These are phyloP conservation scores for Philypnodon macrostomus DNA, from an alignment of 2,797 vertebrate species.

Conservation along the genomic window DNA sequence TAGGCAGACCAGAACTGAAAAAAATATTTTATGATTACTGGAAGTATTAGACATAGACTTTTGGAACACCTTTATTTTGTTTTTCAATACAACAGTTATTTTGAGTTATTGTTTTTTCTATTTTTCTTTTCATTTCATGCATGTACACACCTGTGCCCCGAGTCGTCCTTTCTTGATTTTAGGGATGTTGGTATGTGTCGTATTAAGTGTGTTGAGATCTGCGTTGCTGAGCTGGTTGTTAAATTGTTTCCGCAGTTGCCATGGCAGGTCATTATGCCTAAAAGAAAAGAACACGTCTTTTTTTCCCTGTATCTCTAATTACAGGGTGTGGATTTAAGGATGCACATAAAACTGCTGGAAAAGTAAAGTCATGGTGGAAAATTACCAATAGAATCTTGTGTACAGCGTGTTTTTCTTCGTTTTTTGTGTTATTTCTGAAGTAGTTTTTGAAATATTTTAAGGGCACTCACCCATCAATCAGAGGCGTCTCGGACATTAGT, in stretches of 20 bases:
- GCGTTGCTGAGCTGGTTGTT: slow-evolving; percentile 80
- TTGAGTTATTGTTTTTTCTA: too few relatives aligned
- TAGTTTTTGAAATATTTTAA: background rate
- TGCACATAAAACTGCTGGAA: background rate
- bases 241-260: slow-evolving; percentile 80
- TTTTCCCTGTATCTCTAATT: background rate
- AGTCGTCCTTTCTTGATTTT: slow-evolving; percentile 83
- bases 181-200: slow-evolving; percentile 89
- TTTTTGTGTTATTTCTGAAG: background rate
- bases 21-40: too few relatives aligned
- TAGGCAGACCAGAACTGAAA: slow-evolving; percentile 91
- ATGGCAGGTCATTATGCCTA: slow-evolving; percentile 93
- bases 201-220: slow-evolving; percentile 70
- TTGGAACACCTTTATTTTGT: too few relatives aligned
- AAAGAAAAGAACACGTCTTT: slow-evolving; percentile 12
- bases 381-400: slow-evolving; percentile 2
- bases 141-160: slow-evolving; percentile 83
- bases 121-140: background rate
- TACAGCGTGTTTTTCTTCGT: background rate
- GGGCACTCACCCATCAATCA: slow-evolving; percentile 79
- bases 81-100: too few relatives aligned
- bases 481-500: slow-evolving; percentile 75
- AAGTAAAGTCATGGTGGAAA: background rate
- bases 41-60: too few relatives aligned
- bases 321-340: slow-evolving; percentile 1